Percentiles rank a stretch among this genome's conserved stretches.
Conservation (phyloP, 1,140 invertebrate species). For the Drosophila pandora region DNA sequence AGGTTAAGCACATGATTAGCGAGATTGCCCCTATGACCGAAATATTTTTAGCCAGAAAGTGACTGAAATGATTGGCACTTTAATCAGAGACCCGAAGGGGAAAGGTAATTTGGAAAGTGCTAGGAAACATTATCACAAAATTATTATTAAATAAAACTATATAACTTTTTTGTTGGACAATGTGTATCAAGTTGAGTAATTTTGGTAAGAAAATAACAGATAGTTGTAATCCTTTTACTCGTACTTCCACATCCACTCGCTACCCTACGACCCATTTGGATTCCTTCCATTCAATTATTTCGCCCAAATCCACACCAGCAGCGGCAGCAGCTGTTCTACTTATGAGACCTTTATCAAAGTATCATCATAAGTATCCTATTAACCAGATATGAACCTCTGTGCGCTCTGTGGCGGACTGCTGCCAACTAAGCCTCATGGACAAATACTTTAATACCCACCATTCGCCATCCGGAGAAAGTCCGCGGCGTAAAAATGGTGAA, state of each 20-base stretch:
- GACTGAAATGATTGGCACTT: constrained; percentile 1
- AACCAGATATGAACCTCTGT: constrained; percentile 34
- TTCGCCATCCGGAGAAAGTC: constrained; percentile 40
- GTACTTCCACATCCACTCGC: not conserved
- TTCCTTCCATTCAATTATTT: constrained; percentile 6
- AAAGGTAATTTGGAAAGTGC: not conserved
- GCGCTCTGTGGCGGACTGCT: constrained; percentile 3
- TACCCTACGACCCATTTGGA: not conserved
- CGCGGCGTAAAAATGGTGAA: constrained; percentile 63
- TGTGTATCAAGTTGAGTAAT: not conserved
- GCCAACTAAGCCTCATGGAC: constrained; percentile 64
- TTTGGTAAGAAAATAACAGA: not conserved
- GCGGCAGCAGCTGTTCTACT: constrained; percentile 37
- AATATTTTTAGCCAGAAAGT: not conserved
- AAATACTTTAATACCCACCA: constrained; percentile 69
- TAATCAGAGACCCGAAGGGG: not conserved
- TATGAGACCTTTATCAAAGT: constrained; percentile 28
- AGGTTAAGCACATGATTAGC: constrained; percentile 54
- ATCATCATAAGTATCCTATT: constrained; percentile 54
- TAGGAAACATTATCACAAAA: too few relatives aligned
- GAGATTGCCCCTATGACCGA: constrained; percentile 15
- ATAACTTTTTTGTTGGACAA: not conserved
- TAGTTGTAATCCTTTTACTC: not conserved
- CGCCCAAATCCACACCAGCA: constrained; percentile 18
- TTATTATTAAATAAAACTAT: too few relatives aligned